Conservation (phyloP, 2,888 invertebrate genomes). For the Fragum fragum region DNA sequence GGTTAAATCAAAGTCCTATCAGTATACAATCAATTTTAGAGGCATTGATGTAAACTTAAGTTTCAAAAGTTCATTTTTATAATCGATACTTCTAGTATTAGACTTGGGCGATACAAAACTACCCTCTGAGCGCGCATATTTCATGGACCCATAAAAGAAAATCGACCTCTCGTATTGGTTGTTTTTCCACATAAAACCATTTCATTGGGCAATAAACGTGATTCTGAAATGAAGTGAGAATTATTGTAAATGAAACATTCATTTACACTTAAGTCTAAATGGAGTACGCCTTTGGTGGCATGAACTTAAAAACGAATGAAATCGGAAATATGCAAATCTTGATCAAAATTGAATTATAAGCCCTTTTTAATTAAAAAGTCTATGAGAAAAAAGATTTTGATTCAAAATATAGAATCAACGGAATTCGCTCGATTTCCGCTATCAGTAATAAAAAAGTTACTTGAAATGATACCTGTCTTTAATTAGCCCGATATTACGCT, state of each 20-base stretch:
- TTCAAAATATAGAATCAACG: slow-evolving; percentile 10
- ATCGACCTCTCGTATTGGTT: slow-evolving; percentile 51
- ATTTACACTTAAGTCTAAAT: slow-evolving; percentile 57
- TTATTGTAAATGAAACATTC: slow-evolving; percentile 63
- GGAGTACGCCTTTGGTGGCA: slow-evolving; percentile 50
- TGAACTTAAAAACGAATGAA: slow-evolving; percentile 57
- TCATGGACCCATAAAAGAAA: slow-evolving; percentile 55
- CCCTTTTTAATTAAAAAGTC: slow-evolving; percentile 22
- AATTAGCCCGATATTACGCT: slow-evolving; percentile 24
- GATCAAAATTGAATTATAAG: slow-evolving; percentile 35
- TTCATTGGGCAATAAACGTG: slow-evolving; percentile 64
- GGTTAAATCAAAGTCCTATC: not conserved
- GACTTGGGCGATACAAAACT: slow-evolving; percentile 21
- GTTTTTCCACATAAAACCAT: slow-evolving; percentile 62
- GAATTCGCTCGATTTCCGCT: slow-evolving; percentile 1
- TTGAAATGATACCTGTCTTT: slow-evolving; percentile 5
- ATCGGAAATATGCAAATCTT: slow-evolving; percentile 55
- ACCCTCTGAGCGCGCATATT: slow-evolving; percentile 32
- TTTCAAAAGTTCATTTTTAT: slow-evolving; percentile 20
- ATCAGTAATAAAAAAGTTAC: slow-evolving; percentile 6
- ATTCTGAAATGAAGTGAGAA: slow-evolving; percentile 65
- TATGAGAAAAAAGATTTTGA: slow-evolving; percentile 1
- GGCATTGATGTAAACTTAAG: not conserved
- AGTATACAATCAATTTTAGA: not conserved
- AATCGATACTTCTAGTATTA: slow-evolving; percentile 1